These are phyloP conservation scores for Drosophila biarmipes DNA, from an alignment of 1,140 invertebrate species.

Conservation along the genomic window DNA sequence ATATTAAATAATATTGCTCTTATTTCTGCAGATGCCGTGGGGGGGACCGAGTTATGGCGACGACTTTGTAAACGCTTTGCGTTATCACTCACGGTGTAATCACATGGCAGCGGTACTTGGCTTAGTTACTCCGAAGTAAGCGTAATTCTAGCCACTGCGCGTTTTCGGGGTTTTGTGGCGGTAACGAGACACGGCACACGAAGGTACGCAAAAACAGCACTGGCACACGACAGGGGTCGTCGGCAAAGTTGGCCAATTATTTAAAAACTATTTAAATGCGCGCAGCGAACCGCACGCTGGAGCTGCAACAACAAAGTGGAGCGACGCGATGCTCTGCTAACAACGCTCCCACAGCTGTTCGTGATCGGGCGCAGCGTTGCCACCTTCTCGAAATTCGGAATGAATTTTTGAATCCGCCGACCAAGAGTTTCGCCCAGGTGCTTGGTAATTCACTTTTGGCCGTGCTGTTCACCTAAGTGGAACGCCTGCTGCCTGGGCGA, in stretches of 20 bases:
- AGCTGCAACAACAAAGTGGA: conserved; percentile 45
- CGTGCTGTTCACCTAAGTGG: conserved; percentile 47
- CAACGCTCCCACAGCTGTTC: conserved; percentile 31
- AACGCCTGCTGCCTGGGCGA: conserved; percentile 32
- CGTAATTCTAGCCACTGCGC: conserved; percentile 18
- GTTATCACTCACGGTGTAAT: conserved; percentile 10
- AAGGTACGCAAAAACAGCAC: conserved; percentile 2
- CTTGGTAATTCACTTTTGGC: conserved; percentile 33
- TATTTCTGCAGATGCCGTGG: conserved; percentile 4
- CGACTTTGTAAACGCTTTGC: conserved; percentile 2
- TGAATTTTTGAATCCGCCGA: conserved; percentile 5
- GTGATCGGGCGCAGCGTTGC: conserved; percentile 28
- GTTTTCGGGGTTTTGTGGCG: conserved; percentile 5
- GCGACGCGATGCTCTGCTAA: conserved; percentile 18
- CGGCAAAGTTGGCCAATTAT: conserved; percentile 48
- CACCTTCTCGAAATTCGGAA: conserved; percentile 12
- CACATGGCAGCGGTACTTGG: conserved; percentile 13
- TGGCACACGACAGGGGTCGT: conserved; percentile 27
- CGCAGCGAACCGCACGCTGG: conserved; percentile 57
- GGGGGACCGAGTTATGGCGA: not conserved
- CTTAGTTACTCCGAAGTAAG: conserved; percentile 10
- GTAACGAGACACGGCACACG: conserved; percentile 18
- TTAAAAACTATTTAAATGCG: conserved; percentile 42
- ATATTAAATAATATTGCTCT: conserved; percentile 36
- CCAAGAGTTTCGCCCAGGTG: conserved; percentile 3